These are phyloP conservation scores for Henricia sp. DNA, from an alignment of 53 echinoderm and acorn worm genomes.

Conservation along the genomic window DNA sequence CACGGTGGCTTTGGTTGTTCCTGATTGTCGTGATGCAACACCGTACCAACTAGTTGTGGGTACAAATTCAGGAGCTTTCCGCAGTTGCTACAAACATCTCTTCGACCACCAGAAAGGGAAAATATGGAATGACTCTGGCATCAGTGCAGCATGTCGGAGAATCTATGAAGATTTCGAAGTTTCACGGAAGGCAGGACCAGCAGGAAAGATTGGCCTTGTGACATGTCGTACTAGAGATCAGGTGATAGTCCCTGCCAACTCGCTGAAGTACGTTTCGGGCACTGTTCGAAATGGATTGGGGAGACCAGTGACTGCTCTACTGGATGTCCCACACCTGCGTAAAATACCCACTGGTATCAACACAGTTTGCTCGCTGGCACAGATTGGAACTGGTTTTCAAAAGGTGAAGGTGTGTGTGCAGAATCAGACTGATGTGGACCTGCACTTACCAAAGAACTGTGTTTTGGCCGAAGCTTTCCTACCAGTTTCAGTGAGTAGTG, in stretches of 20 bases:
- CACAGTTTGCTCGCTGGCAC: not conserved
- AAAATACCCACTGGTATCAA: not conserved
- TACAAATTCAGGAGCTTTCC: constrained; percentile 22
- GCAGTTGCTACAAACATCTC: too few species aligned
- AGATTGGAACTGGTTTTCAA: not conserved
- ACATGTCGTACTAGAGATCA: not conserved
- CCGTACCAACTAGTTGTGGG: not conserved
- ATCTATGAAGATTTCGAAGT: not conserved
- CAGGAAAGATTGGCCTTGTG: not conserved
- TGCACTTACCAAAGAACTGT: not conserved
- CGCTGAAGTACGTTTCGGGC: not conserved
- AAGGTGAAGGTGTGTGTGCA: not conserved
- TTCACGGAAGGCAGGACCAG: not conserved
- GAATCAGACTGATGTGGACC: not conserved
- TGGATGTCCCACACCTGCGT: not conserved
- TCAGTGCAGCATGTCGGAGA: not conserved
- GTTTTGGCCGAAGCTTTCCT: not conserved
- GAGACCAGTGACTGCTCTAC: not conserved
- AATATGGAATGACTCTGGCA: not conserved
- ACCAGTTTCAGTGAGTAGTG: not conserved
- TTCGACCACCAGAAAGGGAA: not conserved
- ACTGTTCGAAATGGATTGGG: too few species aligned
- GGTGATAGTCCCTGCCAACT: not conserved
- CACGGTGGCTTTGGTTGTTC: constrained; percentile 50
- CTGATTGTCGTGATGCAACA: not conserved